These are phyloP conservation scores for Calliphora vomitoria DNA, from an alignment of 2,888 invertebrate genomes.

Conservation along the genomic window DNA sequence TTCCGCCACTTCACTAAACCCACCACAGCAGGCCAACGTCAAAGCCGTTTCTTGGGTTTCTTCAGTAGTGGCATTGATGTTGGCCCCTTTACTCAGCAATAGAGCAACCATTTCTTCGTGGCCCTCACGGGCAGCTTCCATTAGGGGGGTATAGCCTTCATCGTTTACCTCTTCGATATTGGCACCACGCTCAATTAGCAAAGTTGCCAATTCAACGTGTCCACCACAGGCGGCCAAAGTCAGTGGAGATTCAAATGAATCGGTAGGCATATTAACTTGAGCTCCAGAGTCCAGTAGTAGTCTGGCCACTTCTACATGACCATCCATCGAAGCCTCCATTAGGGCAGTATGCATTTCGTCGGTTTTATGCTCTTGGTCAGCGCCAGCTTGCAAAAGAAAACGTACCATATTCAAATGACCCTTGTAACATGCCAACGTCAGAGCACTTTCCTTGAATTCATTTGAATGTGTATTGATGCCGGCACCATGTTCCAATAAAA, in stretches of 20 bases:
- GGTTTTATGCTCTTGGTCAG: constrained; percentile 99
- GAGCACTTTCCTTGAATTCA: constrained; percentile 99
- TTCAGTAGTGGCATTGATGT: constrained; percentile 99
- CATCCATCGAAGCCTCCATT: constrained; percentile 99
- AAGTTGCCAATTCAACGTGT: constrained; percentile 97
- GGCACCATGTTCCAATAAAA: constrained; percentile 96
- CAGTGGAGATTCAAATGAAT: constrained; percentile 99
- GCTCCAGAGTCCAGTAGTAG: constrained; percentile 98
- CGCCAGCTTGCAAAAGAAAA: constrained; percentile 97
- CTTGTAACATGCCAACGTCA: constrained; percentile 97
- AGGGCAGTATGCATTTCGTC: constrained; percentile 99
- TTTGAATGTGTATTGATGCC: constrained; percentile 99
- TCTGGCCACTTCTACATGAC: constrained; percentile 98
- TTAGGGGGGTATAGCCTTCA: constrained; percentile 99
- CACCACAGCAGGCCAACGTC: constrained; percentile 97
- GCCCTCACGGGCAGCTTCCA: constrained; percentile 99
- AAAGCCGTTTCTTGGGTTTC: constrained; percentile 99
- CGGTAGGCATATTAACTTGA: constrained; percentile 99
- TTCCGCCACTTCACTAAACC: constrained; percentile 97
- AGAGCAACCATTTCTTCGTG: constrained; percentile 99
- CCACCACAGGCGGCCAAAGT: constrained; percentile 99
- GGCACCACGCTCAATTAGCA: constrained; percentile 98
- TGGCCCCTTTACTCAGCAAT: constrained; percentile 95
- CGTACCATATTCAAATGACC: constrained; percentile 99
- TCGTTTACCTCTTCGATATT: constrained; percentile 99